Percentiles rank a stretch among this genome's conserved stretches.
phyloP scores from a whole-genome alignment of 1,140 invertebrate genomes.

The Atta colombica region DNA sequence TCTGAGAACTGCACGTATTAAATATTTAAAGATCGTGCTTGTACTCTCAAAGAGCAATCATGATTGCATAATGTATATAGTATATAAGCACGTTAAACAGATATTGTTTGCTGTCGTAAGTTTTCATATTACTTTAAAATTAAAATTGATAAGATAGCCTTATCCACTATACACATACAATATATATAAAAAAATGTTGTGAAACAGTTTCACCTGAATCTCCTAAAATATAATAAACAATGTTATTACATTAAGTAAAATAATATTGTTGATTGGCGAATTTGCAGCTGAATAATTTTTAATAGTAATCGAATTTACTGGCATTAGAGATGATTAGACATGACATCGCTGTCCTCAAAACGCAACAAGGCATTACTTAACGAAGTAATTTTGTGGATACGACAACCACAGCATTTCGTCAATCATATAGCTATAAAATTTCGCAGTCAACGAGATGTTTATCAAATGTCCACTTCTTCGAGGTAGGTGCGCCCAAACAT shows the following conservation, averaged over 20 bases:
- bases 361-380: background rate
- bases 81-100: too few species aligned
- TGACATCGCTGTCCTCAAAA: background rate
- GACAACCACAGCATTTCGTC: background rate
- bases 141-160: too few species aligned
- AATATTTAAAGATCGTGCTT: too few species aligned
- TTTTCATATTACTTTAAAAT: too few species aligned
- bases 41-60: too few species aligned
- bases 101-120: too few species aligned
- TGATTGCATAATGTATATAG: too few species aligned
- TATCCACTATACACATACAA: too few species aligned
- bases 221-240: background rate
- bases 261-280: background rate
- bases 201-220: background rate
- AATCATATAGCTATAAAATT: background rate
- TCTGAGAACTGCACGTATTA: too few species aligned
- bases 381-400: background rate
- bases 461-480: slow-evolving; percentile 4
- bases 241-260: too few species aligned
- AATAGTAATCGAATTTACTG: background rate
- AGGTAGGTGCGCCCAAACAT: slow-evolving; percentile 41
- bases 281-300: background rate
- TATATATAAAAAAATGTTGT: background rate
- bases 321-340: background rate
- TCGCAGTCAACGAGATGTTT: background rate